These are phyloP conservation scores for Agrochola circellaris DNA, from an alignment of 2,888 invertebrate species.

Conservation along the genomic window DNA sequence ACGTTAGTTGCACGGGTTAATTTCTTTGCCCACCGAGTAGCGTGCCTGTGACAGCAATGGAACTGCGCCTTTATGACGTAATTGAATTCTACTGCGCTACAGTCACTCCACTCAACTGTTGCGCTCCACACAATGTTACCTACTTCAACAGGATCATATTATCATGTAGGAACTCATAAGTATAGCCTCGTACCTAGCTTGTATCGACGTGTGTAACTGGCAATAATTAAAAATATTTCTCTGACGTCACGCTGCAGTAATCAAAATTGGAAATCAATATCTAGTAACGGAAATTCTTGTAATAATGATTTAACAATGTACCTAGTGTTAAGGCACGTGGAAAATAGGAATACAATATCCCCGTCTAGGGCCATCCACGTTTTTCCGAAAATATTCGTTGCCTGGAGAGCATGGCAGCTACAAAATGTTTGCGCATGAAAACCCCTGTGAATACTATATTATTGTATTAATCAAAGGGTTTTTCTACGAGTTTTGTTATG, in stretches of 20 bases:
- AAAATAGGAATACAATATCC: conserved; percentile 1
- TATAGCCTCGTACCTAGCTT: background rate
- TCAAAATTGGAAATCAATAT: background rate
- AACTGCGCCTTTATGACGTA: background rate
- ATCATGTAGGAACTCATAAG: background rate
- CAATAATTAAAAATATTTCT: background rate
- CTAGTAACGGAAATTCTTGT: background rate
- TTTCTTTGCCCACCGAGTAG: background rate
- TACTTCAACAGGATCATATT: background rate
- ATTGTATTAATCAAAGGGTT: background rate
- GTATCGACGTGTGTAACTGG: background rate
- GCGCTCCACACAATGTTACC: background rate
- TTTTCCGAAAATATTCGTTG: background rate
- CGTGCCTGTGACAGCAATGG: background rate
- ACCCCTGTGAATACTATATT: background rate
- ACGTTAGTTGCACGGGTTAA: background rate
- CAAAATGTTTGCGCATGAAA: background rate
- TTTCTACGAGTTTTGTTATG: conserved; percentile 5
- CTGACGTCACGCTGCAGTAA: conserved; percentile 18
- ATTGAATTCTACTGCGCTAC: background rate
- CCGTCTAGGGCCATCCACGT: background rate
- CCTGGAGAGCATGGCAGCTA: background rate
- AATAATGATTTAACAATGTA: background rate
- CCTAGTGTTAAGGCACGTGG: background rate
- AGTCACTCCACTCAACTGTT: background rate